Evolutionary conservation across 2,888 invertebrate species (phyloP).

Genomic region (Pristionchus mayeri): DNA sequence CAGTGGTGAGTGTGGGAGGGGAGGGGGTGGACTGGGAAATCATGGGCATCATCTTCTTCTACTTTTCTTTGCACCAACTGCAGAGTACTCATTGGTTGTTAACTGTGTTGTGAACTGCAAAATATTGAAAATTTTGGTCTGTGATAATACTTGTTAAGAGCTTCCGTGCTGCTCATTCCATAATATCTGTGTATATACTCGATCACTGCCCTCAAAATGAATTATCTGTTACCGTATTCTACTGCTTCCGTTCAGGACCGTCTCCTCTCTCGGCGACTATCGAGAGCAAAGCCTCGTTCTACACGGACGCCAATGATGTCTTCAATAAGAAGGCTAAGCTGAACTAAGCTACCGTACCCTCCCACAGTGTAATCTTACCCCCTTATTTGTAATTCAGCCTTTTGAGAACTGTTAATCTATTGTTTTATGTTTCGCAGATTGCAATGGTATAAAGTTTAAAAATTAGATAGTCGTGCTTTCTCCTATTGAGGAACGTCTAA

Average conservation of each 20-base stretch:
- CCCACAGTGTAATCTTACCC: background rate
- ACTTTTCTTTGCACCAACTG: too few species aligned
- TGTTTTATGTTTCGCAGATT: background rate
- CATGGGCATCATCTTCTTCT: too few species aligned
- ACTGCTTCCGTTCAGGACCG: background rate
- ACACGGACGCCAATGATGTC: constrained; percentile 43
- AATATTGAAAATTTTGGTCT: too few species aligned
- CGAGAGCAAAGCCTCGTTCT: constrained; percentile 28
- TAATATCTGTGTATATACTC: too few species aligned
- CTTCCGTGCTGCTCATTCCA: too few species aligned
- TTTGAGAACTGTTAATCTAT: background rate
- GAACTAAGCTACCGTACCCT: constrained; percentile 8
- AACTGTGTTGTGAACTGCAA: too few species aligned
- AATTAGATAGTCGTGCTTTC: background rate
- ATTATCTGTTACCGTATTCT: too few species aligned
- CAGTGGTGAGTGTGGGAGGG: background rate
- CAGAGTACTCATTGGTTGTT: too few species aligned
- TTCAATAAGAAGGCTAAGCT: constrained; percentile 44
- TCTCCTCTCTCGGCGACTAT: constrained; percentile 33
- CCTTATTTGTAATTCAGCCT: background rate
- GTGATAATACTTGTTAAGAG: too few species aligned
- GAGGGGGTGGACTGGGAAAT: background rate
- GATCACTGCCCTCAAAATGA: too few species aligned
- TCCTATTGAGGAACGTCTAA: background rate
- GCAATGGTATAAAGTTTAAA: background rate